Conservation (phyloP, 2,797 vertebrate species). For the Vultur gryphus region DNA sequence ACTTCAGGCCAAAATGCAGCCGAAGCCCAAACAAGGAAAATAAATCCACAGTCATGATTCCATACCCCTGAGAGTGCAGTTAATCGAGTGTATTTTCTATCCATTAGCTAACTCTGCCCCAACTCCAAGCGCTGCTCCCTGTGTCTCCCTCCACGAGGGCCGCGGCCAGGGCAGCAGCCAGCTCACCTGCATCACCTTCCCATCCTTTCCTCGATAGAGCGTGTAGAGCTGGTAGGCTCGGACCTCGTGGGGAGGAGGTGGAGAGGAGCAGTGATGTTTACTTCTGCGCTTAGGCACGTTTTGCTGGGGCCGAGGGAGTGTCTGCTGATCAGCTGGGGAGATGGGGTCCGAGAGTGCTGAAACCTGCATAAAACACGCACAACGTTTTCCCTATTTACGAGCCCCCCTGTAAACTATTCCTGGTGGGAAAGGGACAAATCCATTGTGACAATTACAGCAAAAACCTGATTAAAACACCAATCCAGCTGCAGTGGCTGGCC, state of each 20-base stretch:
- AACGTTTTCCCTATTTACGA: rapidly evolving
- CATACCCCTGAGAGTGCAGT: background rate
- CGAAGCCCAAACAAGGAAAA: background rate
- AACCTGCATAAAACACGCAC: slow-evolving; percentile 69
- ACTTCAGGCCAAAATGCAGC: background rate
- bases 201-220: slow-evolving; percentile 89
- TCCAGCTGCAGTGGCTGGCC: background rate
- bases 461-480: background rate
- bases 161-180: rapidly evolving
- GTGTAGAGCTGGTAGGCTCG: slow-evolving; percentile 97
- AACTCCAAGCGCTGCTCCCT: background rate
- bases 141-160: background rate
- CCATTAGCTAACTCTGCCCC: rapidly evolving
- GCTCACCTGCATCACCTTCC: slow-evolving; percentile 94
- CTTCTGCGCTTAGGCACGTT: slow-evolving; percentile 63
- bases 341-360: slow-evolving; percentile 86
- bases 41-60: background rate
- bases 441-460: background rate
- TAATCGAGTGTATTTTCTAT: rapidly evolving
- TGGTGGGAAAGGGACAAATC: background rate
- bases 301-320: slow-evolving; percentile 60
- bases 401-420: background rate
- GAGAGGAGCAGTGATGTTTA: slow-evolving; percentile 73
- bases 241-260: slow-evolving; percentile 85
- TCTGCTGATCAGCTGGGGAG: slow-evolving; percentile 79